phyloP scores from a whole-genome alignment of 2,888 invertebrate species.

The Punctoribates punctum region DNA sequence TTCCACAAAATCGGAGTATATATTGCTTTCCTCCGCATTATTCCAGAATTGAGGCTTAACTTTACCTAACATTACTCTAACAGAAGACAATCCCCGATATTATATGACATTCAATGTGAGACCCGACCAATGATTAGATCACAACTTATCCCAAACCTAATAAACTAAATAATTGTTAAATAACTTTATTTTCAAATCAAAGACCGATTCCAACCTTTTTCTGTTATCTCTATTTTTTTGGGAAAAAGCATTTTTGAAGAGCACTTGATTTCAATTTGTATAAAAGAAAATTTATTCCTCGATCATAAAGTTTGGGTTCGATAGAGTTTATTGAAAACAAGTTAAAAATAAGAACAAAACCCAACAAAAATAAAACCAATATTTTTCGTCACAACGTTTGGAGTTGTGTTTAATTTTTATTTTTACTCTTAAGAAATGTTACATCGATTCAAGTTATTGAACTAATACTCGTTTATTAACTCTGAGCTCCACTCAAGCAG shows the following conservation, averaged over 20 bases:
- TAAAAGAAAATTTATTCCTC: neutral
- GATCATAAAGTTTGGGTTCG: neutral
- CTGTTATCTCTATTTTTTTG: no score
- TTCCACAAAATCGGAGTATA: neutral
- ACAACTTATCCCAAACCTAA: neutral
- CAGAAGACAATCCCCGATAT: neutral
- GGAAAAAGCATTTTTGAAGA: no score
- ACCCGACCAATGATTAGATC: neutral
- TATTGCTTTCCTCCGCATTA: neutral
- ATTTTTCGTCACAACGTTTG: neutral
- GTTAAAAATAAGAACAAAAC: constrained; percentile 13
- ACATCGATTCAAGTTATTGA: constrained; percentile 31
- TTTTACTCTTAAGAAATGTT: constrained; percentile 17
- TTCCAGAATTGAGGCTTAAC: neutral
- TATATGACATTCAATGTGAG: constrained; percentile 17
- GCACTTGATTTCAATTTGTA: no score
- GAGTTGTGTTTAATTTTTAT: neutral
- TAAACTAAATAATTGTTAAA: neutral
- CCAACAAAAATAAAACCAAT: neutral
- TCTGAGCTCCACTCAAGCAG: constrained; percentile 14
- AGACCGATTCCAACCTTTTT: no score
- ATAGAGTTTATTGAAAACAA: constrained; percentile 14
- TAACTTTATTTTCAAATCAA: no score
- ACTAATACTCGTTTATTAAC: constrained; percentile 33
- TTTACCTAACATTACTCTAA: neutral